Conservation (phyloP, 2,888 invertebrate genomes). For the Frankliniella intonsa region DNA sequence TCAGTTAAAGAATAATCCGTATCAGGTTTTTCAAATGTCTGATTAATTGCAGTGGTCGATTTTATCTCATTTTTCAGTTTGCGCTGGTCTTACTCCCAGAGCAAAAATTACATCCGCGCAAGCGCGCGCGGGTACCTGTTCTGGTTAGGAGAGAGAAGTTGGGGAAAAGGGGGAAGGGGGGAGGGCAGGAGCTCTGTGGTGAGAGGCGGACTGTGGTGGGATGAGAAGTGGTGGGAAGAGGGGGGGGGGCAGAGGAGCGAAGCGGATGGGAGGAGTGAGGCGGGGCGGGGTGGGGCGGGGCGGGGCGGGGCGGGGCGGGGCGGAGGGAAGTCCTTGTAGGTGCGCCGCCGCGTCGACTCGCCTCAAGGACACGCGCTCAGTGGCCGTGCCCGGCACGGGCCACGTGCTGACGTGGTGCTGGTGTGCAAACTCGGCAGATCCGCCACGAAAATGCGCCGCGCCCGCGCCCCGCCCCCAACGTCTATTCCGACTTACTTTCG, state of each 20-base stretch:
- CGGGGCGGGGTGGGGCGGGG: background rate
- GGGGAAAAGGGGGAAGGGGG: background rate
- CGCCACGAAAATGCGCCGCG: background rate
- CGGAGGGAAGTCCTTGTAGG: slow-evolving; percentile 8
- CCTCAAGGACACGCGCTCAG: background rate
- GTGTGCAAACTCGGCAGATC: background rate
- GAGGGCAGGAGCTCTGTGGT: no score
- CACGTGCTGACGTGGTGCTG: no score
- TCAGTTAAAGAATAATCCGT: no score
- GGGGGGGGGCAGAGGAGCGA: background rate
- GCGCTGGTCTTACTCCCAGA: background rate
- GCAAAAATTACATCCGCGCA: background rate
- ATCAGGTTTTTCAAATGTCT: no score
- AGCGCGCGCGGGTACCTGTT: background rate
- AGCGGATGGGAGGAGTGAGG: background rate
- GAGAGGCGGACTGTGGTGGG: no score
- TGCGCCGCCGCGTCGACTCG: background rate
- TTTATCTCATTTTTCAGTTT: background rate
- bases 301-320: background rate
- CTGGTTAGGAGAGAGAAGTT: background rate
- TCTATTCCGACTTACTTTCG: background rate
- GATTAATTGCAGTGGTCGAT: no score
- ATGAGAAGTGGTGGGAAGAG: background rate
- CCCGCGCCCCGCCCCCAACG: background rate
- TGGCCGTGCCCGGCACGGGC: background rate